Percentiles rank a stretch among this genome's conserved stretches.
These are phyloP conservation scores for Xyliphius kryptos DNA, from an alignment of 2,113 vertebrate genomes.

Conservation along the genomic window DNA sequence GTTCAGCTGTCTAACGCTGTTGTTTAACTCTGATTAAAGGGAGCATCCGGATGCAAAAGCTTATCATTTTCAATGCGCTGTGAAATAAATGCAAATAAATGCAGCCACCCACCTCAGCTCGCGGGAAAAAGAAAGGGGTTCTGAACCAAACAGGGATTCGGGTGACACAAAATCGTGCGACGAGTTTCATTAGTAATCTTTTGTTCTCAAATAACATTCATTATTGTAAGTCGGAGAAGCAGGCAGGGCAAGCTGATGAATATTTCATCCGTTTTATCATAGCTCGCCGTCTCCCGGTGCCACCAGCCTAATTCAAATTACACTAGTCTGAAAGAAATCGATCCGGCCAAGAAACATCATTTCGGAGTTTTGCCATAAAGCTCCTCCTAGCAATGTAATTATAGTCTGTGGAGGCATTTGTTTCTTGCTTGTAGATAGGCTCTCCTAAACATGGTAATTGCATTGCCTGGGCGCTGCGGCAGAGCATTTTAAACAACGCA, in stretches of 20 bases:
- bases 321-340: conserved; percentile 50
- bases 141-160: not conserved
- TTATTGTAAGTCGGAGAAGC: conserved; percentile 45
- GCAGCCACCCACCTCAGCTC: no score
- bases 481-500: conserved; percentile 60
- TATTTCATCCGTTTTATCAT: conserved; percentile 45
- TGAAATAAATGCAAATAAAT: no score
- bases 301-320: conserved; percentile 51
- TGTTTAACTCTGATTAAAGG: no score
- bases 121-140: no score
- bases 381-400: conserved; percentile 55
- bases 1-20: no score
- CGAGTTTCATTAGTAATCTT: conserved; percentile 19
- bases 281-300: conserved; percentile 39
- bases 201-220: conserved; percentile 38
- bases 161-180: not conserved
- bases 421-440: conserved; percentile 49
- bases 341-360: conserved; percentile 58
- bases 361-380: conserved; percentile 53
- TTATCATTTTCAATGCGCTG: no score
- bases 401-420: conserved; percentile 49
- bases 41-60: no score
- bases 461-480: conserved; percentile 46
- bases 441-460: conserved; percentile 51
- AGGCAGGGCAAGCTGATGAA: conserved; percentile 51